phyloP scores from a whole-genome alignment of 2,888 invertebrate species.

The Ceraclea dissimilis region DNA sequence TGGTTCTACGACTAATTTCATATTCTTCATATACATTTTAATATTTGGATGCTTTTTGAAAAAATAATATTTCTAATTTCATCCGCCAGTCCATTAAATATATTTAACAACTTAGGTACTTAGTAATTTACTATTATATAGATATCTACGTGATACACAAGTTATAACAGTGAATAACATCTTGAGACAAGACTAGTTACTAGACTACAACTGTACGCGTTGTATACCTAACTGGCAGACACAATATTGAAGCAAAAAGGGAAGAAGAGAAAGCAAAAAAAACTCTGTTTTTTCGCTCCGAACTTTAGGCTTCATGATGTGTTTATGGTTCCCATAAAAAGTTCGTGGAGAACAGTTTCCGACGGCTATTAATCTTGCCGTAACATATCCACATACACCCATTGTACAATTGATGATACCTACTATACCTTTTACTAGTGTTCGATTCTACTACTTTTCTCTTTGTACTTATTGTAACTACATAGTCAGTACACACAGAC shows the following conservation, averaged over 20 bases:
- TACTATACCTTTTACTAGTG: background rate
- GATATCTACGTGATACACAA: too few relatives aligned
- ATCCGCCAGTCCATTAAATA: too few relatives aligned
- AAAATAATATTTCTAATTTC: too few relatives aligned
- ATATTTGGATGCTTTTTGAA: too few relatives aligned
- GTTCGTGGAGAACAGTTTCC: constrained; percentile 1
- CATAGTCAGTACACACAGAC: too few relatives aligned
- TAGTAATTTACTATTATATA: too few relatives aligned
- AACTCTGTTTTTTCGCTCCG: background rate
- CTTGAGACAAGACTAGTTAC: too few relatives aligned
- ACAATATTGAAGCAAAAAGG: background rate
- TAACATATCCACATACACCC: constrained; percentile 2
- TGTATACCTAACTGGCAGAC: background rate
- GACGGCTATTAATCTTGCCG: background rate
- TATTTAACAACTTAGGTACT: too few relatives aligned
- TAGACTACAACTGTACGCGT: background rate
- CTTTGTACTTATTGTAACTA: too few relatives aligned
- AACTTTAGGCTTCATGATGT: constrained; percentile 2
- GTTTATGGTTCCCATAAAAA: constrained; percentile 1
- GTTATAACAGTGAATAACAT: too few relatives aligned
- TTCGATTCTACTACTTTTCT: background rate
- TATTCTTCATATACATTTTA: too few relatives aligned
- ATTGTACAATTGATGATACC: background rate
- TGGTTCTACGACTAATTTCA: too few relatives aligned
- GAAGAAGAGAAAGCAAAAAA: background rate